phyloP scores from a whole-genome alignment of 2,888 invertebrate species.

The Tipula vernalis region DNA sequence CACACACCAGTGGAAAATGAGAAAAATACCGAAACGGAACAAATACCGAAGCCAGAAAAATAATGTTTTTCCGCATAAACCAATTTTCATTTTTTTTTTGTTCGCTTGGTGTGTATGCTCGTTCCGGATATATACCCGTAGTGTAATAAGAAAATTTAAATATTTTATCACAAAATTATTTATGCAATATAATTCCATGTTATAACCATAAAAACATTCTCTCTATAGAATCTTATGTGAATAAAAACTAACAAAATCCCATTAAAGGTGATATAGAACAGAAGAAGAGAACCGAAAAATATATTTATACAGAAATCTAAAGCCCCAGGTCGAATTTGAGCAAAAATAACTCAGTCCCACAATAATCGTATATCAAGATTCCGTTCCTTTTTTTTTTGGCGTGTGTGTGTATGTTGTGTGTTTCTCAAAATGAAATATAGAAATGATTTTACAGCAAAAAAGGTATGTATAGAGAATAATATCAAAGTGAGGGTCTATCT shows the following conservation, averaged over 20 bases:
- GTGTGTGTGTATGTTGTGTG: neutral
- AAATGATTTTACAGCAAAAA: slow-evolving; percentile 6
- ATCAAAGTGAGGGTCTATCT: neutral
- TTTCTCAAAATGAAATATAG: neutral
- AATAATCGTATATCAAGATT: slow-evolving; percentile 11
- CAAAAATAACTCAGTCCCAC: slow-evolving; percentile 7
- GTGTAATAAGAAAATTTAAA: slow-evolving; percentile 6
- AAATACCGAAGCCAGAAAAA: neutral
- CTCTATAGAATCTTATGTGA: neutral
- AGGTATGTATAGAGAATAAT: neutral
- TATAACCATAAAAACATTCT: neutral
- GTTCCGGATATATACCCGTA: neutral
- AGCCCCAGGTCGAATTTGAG: slow-evolving; percentile 8
- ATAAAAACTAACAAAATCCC: slow-evolving; percentile 5
- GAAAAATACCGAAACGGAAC: neutral
- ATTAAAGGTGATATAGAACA: slow-evolving; percentile 7
- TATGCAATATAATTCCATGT: slow-evolving; percentile 9
- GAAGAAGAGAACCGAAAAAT: neutral
- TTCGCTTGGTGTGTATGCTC: neutral
- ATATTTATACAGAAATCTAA: neutral
- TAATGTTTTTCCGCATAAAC: slow-evolving; percentile 7
- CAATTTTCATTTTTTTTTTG: neutral
- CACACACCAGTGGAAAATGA: neutral
- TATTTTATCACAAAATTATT: slow-evolving; percentile 9
- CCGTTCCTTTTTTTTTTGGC: neutral